Conservation (phyloP, 1,140 invertebrate species). For the Drosophila chauvacae region DNA sequence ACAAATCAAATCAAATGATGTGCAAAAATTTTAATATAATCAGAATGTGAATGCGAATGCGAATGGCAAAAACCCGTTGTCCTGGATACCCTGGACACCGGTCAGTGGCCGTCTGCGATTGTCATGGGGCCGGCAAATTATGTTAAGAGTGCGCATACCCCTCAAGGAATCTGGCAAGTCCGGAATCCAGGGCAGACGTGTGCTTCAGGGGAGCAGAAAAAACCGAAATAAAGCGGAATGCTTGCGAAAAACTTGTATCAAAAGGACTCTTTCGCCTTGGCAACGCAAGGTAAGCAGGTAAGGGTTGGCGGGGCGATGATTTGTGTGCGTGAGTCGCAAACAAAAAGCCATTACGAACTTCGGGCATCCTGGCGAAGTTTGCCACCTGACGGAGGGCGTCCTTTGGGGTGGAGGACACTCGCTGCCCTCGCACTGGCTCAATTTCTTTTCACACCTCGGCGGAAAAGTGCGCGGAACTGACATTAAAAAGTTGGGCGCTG, state of each 20-base stretch:
- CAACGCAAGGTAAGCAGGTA: slow-evolving; percentile 9
- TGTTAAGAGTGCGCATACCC: slow-evolving; percentile 50
- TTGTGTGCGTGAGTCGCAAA: slow-evolving; percentile 52
- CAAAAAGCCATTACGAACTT: slow-evolving; percentile 73
- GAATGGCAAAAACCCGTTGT: slow-evolving; percentile 29
- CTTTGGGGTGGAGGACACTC: slow-evolving; percentile 2
- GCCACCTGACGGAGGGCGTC: slow-evolving; percentile 22
- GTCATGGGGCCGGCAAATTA: slow-evolving; percentile 56
- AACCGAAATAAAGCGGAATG: slow-evolving; percentile 22
- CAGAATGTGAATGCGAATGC: slow-evolving; percentile 26
- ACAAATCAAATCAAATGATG: slow-evolving; percentile 65
- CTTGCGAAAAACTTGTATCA: slow-evolving; percentile 52
- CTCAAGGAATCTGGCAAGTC: neutral
- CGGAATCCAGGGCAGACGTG: slow-evolving; percentile 5
- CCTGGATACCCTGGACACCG: slow-evolving; percentile 69
- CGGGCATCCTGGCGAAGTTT: slow-evolving; percentile 30
- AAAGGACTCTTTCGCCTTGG: slow-evolving; percentile 52
- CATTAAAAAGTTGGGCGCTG: slow-evolving; percentile 66
- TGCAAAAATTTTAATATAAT: slow-evolving; percentile 73
- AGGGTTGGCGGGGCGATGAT: slow-evolving; percentile 40
- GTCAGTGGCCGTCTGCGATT: slow-evolving; percentile 28
- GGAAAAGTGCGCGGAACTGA: slow-evolving; percentile 61
- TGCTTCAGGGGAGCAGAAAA: neutral
- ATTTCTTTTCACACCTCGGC: slow-evolving; percentile 53
- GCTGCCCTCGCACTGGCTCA: slow-evolving; percentile 1